phyloP scores from a whole-genome alignment of 1,140 invertebrate genomes.

The Coenobita brevimanus region DNA sequence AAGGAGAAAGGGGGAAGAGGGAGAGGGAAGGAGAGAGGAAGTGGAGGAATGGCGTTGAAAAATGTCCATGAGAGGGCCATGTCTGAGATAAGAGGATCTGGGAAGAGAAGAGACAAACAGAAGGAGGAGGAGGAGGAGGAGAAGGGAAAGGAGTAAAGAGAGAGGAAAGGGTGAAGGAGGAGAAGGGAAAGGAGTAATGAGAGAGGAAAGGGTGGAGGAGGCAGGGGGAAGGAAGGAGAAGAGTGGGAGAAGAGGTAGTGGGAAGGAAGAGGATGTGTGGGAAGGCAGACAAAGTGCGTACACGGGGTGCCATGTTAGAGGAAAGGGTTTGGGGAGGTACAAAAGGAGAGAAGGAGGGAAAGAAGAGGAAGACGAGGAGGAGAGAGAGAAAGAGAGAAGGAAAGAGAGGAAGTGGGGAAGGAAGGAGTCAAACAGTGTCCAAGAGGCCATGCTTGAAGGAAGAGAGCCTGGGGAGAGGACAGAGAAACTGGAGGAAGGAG shows the following conservation, averaged over 20 bases:
- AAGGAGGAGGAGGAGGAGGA: not conserved
- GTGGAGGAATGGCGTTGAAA: not conserved
- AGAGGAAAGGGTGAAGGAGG: not conserved
- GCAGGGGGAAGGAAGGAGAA: not conserved
- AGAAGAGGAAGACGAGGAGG: not conserved
- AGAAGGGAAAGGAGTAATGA: not conserved
- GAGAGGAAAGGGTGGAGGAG: not conserved
- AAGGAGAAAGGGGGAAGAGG: not conserved
- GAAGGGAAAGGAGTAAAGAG: not conserved
- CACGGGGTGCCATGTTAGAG: not conserved
- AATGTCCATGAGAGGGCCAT: not conserved
- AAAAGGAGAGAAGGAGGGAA: not conserved
- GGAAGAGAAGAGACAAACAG: too few relatives aligned
- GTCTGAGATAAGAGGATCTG: not conserved
- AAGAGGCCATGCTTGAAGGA: not conserved
- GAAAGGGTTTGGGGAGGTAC: not conserved
- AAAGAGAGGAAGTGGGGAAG: not conserved
- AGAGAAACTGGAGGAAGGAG: not conserved
- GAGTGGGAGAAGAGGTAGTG: not conserved
- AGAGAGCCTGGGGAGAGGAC: not conserved
- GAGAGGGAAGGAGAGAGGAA: not conserved
- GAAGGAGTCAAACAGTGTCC: not conserved
- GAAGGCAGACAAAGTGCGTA: not conserved
- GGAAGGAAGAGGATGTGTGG: not conserved
- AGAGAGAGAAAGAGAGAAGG: constrained; percentile 4